These are phyloP conservation scores for Tetragnatha montana DNA, from an alignment of 2,888 invertebrate genomes.

Conservation along the genomic window DNA sequence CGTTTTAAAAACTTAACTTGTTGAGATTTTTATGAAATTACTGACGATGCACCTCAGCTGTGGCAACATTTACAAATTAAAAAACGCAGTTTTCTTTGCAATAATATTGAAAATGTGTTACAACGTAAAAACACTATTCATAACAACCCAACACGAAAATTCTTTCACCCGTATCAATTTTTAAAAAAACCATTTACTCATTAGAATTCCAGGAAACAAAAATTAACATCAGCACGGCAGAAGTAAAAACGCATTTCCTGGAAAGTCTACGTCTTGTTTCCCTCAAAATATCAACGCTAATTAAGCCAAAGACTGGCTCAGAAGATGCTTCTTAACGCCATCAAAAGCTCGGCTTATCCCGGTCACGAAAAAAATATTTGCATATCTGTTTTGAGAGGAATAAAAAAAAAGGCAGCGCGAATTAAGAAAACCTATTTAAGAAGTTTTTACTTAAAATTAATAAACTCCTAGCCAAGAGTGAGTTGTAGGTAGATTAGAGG, in stretches of 20 bases:
- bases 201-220: not conserved
- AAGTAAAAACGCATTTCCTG: not conserved
- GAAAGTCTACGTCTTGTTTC: not conserved
- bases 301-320: not conserved
- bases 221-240: not conserved
- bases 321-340: not conserved
- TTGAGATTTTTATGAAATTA: no score
- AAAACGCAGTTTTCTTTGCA: not conserved
- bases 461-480: not conserved
- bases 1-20: no score
- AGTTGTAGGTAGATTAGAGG: not conserved
- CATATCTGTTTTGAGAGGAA: not conserved
- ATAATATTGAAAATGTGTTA: not conserved
- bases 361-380: not conserved
- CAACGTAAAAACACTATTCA: no score
- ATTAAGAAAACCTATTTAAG: constrained; percentile 1
- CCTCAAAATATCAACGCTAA: not conserved
- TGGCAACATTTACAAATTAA: no score
- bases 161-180: not conserved
- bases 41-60: no score
- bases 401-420: not conserved
- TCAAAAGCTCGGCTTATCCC: not conserved
- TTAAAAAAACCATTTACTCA: not conserved
- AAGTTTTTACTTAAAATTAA: not conserved
- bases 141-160: not conserved